A percentile compares a stretch with the other conserved stretches of the same genome.
Evolutionary conservation across 2,888 invertebrate genomes (phyloP).

Genomic region (Cryptocephalus primarius): DNA sequence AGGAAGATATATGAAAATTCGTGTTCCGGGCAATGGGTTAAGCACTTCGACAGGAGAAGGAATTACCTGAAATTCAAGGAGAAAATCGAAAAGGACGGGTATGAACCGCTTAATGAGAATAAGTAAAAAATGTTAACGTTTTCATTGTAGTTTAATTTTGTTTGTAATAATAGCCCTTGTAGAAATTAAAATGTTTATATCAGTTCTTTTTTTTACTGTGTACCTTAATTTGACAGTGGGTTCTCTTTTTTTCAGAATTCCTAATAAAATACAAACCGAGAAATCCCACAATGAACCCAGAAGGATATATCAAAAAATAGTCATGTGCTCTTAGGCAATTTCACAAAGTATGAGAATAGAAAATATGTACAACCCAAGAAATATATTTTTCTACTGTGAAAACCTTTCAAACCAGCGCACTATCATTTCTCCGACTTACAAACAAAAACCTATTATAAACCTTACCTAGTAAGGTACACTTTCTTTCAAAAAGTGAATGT

Average conservation of each 20-base stretch:
- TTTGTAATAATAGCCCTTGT: neutral
- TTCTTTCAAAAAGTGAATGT: too few relatives aligned
- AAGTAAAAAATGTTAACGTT: conserved; percentile 16
- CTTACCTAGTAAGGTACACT: too few relatives aligned
- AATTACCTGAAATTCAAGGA: conserved; percentile 81
- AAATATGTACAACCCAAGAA: too few relatives aligned
- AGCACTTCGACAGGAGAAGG: conserved; percentile 85
- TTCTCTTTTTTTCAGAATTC: conserved; percentile 25
- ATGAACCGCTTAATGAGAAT: conserved; percentile 59
- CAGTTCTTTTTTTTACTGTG: conserved; percentile 1
- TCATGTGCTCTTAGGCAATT: neutral
- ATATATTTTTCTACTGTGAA: too few relatives aligned
- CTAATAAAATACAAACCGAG: conserved; percentile 20
- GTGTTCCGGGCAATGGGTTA: conserved; percentile 81
- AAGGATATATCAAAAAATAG: conserved; percentile 21
- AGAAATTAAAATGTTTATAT: neutral
- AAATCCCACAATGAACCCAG: conserved; percentile 22
- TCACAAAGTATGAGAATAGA: too few relatives aligned
- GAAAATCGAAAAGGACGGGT: conserved; percentile 75
- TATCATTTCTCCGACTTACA: too few relatives aligned
- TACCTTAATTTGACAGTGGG: conserved; percentile 1
- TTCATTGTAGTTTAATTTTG: conserved; percentile 3
- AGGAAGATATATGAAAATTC: conserved; percentile 64
- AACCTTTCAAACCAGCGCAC: too few relatives aligned
- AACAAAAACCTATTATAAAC: too few relatives aligned